Conservation (phyloP, 2,797 vertebrate species). For the Amblyopsis hoosieri region DNA sequence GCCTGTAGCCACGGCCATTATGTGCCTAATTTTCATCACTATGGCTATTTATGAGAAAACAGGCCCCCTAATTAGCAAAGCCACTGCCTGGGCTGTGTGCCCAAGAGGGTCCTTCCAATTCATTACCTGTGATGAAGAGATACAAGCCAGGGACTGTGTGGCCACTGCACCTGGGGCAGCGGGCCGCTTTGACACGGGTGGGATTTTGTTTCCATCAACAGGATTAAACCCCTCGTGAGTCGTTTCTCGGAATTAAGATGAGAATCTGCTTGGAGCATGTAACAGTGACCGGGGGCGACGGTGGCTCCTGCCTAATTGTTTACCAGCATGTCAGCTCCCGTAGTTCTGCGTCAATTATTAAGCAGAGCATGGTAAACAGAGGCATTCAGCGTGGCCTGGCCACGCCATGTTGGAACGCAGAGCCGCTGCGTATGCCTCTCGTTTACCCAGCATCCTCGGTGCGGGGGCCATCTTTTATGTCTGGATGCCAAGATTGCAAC, state of each 20-base stretch:
- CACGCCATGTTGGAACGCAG: slow-evolving; percentile 57
- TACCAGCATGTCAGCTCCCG: slow-evolving; percentile 51
- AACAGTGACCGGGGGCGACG: slow-evolving; percentile 66
- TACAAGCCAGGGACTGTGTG: slow-evolving; percentile 71
- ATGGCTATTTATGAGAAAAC: slow-evolving; percentile 77
- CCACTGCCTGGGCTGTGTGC: slow-evolving; percentile 68
- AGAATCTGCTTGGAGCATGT: slow-evolving; percentile 72
- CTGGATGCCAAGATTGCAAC: slow-evolving; percentile 25
- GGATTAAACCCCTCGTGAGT: slow-evolving; percentile 75
- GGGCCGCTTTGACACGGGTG: slow-evolving; percentile 71
- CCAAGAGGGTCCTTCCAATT: slow-evolving; percentile 72
- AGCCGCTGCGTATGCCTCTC: slow-evolving; percentile 38
- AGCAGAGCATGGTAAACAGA: slow-evolving; percentile 70
- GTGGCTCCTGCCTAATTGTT: slow-evolving; percentile 73
- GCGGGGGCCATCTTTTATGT: slow-evolving; percentile 50
- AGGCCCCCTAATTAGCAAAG: slow-evolving; percentile 72
- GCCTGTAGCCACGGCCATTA: slow-evolving; percentile 54
- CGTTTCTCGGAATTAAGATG: slow-evolving; percentile 74
- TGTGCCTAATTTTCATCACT: slow-evolving; percentile 69
- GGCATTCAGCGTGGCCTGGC: slow-evolving; percentile 54
- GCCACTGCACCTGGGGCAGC: slow-evolving; percentile 74
- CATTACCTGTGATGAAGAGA: slow-evolving; percentile 65
- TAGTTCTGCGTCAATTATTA: slow-evolving; percentile 66
- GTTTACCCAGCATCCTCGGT: slow-evolving; percentile 52
- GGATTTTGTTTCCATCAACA: slow-evolving; percentile 82